Conservation (phyloP, 30 jellyfish, hydroid and myxozoan genomes). For the Cassiopea andromeda region DNA sequence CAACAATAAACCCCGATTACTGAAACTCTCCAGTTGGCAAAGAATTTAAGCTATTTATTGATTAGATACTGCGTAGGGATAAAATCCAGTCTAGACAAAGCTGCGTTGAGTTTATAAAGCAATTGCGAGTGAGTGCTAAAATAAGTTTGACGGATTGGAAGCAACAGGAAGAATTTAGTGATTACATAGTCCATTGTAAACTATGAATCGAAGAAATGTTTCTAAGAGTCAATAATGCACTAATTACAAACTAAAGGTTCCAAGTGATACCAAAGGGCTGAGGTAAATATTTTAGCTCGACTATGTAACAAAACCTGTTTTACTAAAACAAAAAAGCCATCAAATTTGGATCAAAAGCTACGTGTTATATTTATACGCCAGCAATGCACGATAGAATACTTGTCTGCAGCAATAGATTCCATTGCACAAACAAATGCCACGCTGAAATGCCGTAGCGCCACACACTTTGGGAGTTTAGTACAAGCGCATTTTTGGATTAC, state of each 20-base stretch:
- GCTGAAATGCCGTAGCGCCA: no score
- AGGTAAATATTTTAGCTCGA: neutral
- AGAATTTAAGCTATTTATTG: constrained; percentile 48
- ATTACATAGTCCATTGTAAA: constrained; percentile 31
- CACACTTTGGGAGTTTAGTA: no score
- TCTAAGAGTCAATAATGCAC: constrained; percentile 33
- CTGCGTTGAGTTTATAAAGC: constrained; percentile 4
- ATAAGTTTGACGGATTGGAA: constrained; percentile 60
- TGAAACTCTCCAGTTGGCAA: constrained; percentile 20
- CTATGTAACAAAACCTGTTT: neutral
- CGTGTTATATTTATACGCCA: no score
- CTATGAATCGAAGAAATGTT: constrained; percentile 11
- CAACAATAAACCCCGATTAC: constrained; percentile 19
- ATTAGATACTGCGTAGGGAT: constrained; percentile 19
- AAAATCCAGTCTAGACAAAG: constrained; percentile 35
- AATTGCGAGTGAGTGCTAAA: constrained; percentile 49
- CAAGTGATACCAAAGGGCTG: constrained; percentile 53
- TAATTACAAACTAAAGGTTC: constrained; percentile 40
- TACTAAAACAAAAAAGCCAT: neutral
- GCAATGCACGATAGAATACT: no score
- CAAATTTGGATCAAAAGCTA: neutral
- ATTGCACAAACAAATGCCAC: no score
- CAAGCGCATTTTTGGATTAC: no score
- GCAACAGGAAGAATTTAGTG: constrained; percentile 33
- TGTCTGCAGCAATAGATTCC: no score